A percentile compares a stretch with the other conserved stretches of the same genome.
Conservation (phyloP, 2,797 vertebrate genomes). For the Protonibea diacanthus region DNA sequence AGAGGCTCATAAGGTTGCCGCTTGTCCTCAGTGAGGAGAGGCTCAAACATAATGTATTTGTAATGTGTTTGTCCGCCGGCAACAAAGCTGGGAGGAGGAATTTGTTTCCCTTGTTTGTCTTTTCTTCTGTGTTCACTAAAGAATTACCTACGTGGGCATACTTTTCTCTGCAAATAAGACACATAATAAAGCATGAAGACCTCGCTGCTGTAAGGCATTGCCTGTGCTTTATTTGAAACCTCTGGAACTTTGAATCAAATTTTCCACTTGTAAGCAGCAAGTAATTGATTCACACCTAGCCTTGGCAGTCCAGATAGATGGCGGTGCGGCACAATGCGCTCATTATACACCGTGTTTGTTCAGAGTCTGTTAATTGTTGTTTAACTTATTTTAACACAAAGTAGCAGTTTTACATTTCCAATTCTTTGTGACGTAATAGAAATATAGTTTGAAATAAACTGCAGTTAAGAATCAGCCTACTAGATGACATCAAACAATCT, state of each 20-base stretch:
- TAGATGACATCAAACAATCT: not conserved
- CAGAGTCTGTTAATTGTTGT: not conserved
- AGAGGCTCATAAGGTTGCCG: conserved; percentile 2
- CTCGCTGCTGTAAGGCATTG: conserved; percentile 30
- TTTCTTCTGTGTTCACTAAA: conserved; percentile 22
- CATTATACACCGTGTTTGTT: conserved; percentile 15
- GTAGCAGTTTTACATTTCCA: not conserved
- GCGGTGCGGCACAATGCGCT: not conserved
- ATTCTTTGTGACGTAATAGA: not conserved
- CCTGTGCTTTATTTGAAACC: conserved; percentile 48
- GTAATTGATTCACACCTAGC: conserved; percentile 52
- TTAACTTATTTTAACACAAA: not conserved
- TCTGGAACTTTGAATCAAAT: conserved; percentile 36
- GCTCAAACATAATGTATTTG: conserved; percentile 21
- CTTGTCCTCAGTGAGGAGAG: conserved; percentile 1
- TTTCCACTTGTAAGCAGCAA: conserved; percentile 59
- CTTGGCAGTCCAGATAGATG: conserved; percentile 27
- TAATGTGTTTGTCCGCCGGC: conserved; percentile 34
- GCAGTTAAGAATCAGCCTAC: not conserved
- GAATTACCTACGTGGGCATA: conserved; percentile 9
- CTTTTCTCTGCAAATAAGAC: conserved; percentile 47
- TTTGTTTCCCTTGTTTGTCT: conserved; percentile 24
- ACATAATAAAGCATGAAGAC: conserved; percentile 40
- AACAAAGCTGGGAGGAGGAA: conserved; percentile 23
- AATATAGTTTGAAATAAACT: not conserved